A percentile compares a stretch with the other conserved stretches of the same genome.
phyloP scores from a whole-genome alignment of 2,113 vertebrate genomes.

The Podarcis raffonei region DNA sequence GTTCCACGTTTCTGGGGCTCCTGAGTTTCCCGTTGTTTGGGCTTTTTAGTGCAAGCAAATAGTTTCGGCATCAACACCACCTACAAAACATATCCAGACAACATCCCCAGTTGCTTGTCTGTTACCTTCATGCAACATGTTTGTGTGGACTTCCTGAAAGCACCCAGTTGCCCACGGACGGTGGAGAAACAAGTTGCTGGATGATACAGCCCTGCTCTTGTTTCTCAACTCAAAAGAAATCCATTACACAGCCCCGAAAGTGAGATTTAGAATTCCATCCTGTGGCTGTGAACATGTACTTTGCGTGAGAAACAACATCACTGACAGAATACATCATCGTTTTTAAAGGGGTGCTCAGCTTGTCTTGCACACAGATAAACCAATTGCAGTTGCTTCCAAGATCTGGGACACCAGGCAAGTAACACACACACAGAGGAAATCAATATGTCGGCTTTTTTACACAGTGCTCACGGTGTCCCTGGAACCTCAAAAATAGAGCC shows the following conservation, averaged over 20 bases:
- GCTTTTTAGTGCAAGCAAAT: background rate
- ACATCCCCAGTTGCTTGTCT: background rate
- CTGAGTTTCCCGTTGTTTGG: background rate
- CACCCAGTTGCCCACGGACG: too few relatives aligned
- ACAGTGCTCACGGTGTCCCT: background rate
- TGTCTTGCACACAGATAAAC: background rate
- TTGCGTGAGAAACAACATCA: too few relatives aligned
- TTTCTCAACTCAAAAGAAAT: background rate
- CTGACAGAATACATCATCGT: background rate
- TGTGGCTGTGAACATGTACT: background rate
- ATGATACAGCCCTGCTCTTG: background rate
- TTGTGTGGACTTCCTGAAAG: too few relatives aligned
- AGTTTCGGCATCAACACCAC: background rate
- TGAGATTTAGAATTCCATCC: background rate
- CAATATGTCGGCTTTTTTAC: constrained; percentile 1
- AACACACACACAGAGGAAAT: background rate
- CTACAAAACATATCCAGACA: background rate
- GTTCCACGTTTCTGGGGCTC: background rate
- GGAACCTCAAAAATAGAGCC: constrained; percentile 5
- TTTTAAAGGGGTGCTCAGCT: background rate
- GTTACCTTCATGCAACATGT: too few relatives aligned
- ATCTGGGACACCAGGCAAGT: background rate
- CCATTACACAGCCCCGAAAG: background rate
- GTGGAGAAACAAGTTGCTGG: background rate
- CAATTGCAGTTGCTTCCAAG: background rate